Evolutionary conservation across 2,797 vertebrate species (phyloP), one percentile per base, ranked within the genome.

Genomic region (Nannoperca obscura): DNA sequence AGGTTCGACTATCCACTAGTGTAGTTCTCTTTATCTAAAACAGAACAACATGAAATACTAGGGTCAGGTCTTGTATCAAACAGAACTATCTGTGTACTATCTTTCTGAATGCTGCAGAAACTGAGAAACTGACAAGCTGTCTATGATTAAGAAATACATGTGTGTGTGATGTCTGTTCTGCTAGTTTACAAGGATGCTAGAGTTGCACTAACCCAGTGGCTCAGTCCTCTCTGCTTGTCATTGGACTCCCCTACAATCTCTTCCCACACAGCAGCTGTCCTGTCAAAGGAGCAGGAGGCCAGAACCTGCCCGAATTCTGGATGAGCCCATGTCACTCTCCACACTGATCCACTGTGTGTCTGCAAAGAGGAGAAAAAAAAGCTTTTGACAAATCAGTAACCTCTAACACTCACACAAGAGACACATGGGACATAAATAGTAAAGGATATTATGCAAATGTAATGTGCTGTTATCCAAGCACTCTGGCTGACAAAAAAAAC

Each of bases 231-330:
- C 74, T 99, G 97, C 92, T 99, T 99, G 93, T 99, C 98, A 36
- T 99, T 99, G 38, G 98, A 99, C 76, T 99, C 98, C n/a, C 98
- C 98, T 2, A 99, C 98, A 63, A 99, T 99, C 94, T 99, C 98
- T 92, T 99, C 98, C 98, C 98, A 99, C 0, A 99, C 97, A 7
- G 97, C 98, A 50, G 98, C 98, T 30, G 98, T 99, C 89, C 98
- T 95, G 36, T 99, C 98, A 65, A 99, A 99, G 2, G 98, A 99
- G 85, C 98, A 99, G 77, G 98, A 99, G 32, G 98, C 98, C 80
- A 99, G 90, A 86, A 99, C 97, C 91, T 99, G 98, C 17, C 98
- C 98, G 63, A 99, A 99, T 75, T 99, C 98, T n/a, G 98, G 98
- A 92, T 99, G 98, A 38, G 98, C 98, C 97, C 98, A 99, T 0